phyloP scores from a whole-genome alignment of 2,888 invertebrate genomes.

The Drosophila antonietae region DNA sequence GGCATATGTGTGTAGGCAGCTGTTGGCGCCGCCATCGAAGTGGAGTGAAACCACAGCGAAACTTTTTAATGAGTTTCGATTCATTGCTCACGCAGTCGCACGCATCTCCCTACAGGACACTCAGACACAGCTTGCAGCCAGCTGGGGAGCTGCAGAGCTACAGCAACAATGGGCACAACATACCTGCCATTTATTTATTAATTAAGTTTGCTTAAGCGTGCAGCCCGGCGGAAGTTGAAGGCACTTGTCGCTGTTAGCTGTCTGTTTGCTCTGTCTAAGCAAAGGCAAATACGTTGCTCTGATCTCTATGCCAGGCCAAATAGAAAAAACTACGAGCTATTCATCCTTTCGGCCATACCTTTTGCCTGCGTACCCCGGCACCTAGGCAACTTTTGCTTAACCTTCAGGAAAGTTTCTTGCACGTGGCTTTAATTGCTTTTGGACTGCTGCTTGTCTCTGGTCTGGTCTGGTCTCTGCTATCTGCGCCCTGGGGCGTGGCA shows the following conservation, averaged over 20 bases:
- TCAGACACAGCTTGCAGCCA: constrained; percentile 53
- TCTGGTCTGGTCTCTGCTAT: constrained; percentile 9
- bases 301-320: constrained; percentile 47
- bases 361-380: constrained; percentile 5
- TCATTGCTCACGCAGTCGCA: constrained; percentile 66
- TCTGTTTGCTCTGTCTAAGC: constrained; percentile 42
- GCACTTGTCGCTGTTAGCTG: constrained; percentile 15
- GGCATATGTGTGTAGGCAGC: constrained; percentile 42
- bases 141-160: background rate
- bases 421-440: constrained; percentile 79
- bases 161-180: constrained; percentile 24
- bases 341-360: constrained; percentile 24
- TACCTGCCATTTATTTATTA: constrained; percentile 71
- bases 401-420: constrained; percentile 69
- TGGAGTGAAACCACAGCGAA: constrained; percentile 66
- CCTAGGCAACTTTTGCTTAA: constrained; percentile 63
- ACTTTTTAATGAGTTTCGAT: constrained; percentile 81
- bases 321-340: constrained; percentile 27
- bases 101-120: constrained; percentile 27
- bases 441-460: constrained; percentile 12
- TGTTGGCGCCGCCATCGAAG: constrained; percentile 40
- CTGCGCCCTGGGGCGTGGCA: constrained; percentile 26
- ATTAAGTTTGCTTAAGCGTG: constrained; percentile 73
- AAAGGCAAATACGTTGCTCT: constrained; percentile 49
- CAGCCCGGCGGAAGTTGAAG: background rate